phyloP scores from a whole-genome alignment of 2,113 vertebrate genomes.

The Myanophis thanlyinensis region DNA sequence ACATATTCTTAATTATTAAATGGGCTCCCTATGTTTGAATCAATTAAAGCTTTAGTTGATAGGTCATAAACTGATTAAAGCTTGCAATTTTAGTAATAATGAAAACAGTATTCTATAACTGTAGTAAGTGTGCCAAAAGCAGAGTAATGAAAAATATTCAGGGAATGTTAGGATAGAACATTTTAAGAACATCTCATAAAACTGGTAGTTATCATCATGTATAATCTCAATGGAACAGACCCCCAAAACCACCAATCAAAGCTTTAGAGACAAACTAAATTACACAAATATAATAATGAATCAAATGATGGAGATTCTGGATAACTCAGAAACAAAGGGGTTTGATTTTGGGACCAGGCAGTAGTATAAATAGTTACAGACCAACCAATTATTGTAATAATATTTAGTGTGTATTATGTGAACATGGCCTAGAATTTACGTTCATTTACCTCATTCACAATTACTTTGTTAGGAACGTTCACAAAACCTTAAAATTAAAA shows the following conservation, averaged over 20 bases:
- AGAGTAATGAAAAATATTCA: neutral
- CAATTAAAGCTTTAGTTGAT: neutral
- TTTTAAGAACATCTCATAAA: neutral
- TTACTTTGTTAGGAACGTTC: neutral
- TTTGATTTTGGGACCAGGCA: neutral
- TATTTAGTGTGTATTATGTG: neutral
- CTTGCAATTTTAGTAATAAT: neutral
- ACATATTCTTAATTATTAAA: neutral
- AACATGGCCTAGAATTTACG: neutral
- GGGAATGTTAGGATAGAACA: neutral
- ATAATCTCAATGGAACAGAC: neutral
- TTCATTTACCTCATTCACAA: neutral
- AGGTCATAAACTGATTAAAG: neutral
- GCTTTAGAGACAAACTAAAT: neutral
- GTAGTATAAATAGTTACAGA: neutral
- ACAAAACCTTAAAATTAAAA: neutral
- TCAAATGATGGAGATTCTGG: neutral
- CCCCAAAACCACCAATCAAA: neutral
- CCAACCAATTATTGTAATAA: neutral
- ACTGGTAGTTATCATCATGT: neutral
- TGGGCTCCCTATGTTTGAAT: neutral
- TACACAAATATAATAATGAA: neutral
- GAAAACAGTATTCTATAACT: neutral
- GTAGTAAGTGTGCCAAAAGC: neutral
- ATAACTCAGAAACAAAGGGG: neutral